phyloP scores from a whole-genome alignment of 2,113 vertebrate genomes.

The Meleagris gallopavo region DNA sequence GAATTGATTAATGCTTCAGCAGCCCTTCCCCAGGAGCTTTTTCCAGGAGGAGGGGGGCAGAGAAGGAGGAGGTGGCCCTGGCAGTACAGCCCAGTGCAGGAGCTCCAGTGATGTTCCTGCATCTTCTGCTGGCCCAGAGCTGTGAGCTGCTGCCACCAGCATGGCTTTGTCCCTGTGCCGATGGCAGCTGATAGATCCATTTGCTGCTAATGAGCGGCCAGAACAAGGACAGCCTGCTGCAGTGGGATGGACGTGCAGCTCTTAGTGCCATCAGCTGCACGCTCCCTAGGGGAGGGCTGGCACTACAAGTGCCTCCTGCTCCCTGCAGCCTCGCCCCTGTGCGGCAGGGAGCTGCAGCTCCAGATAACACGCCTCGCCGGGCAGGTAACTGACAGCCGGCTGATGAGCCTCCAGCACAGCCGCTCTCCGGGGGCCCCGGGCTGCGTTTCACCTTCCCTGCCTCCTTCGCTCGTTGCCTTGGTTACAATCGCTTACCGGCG shows the following conservation, averaged over 20 bases:
- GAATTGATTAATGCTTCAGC: neutral
- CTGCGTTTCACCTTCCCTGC: slow-evolving; percentile 72
- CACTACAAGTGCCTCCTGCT: neutral
- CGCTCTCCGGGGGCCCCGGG: slow-evolving; percentile 61
- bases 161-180: neutral
- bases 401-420: slow-evolving; percentile 60
- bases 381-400: slow-evolving; percentile 63
- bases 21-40: neutral
- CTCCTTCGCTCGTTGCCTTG: slow-evolving; percentile 68
- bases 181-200: neutral
- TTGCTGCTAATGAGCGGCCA: neutral
- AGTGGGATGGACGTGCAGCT: rapidly evolving
- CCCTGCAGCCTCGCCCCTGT: neutral
- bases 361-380: slow-evolving; percentile 11
- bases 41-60: rapidly evolving
- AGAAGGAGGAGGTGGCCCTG: rapidly evolving
- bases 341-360: slow-evolving; percentile 8
- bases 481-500: slow-evolving; percentile 63
- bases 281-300: neutral
- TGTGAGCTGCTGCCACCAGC: neutral
- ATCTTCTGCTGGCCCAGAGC: neutral
- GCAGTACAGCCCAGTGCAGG: neutral
- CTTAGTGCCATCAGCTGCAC: neutral
- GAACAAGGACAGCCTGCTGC: neutral
- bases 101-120: neutral